Evolutionary conservation across 2,113 vertebrate species (phyloP).

Genomic region (Microtus ochrogaster): DNA sequence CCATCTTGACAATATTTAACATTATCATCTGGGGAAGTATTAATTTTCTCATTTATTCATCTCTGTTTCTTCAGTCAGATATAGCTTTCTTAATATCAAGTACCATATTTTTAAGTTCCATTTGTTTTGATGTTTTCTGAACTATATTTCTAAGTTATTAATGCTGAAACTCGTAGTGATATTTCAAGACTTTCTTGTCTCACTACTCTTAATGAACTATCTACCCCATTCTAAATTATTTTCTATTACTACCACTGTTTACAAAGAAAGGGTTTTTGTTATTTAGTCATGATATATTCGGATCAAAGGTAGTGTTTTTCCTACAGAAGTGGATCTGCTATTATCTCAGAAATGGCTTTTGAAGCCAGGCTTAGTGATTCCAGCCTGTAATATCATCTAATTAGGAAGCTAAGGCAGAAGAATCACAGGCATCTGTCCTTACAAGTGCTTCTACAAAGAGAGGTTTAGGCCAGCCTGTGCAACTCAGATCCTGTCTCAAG

Average conservation of each 20-base stretch:
- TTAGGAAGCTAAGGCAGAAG: not conserved
- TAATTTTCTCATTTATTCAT: too few relatives aligned
- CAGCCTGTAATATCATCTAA: not conserved
- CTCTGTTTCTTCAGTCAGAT: not conserved
- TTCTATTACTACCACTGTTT: not conserved
- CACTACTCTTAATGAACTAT: not conserved
- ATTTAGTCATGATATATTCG: not conserved
- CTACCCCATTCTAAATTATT: not conserved
- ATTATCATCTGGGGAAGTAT: too few relatives aligned
- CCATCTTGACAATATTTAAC: too few relatives aligned
- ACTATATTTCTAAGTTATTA: not conserved
- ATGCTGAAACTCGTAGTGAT: not conserved
- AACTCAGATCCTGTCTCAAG: not conserved
- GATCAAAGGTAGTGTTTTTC: not conserved
- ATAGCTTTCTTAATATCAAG: not conserved
- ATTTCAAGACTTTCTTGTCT: not conserved
- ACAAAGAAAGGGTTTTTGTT: not conserved
- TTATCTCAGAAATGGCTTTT: not conserved
- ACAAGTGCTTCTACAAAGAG: not conserved
- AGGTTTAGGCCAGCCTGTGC: not conserved
- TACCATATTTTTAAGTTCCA: not conserved
- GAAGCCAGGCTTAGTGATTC: not conserved
- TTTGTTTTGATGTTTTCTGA: not conserved
- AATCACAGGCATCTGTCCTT: not conserved
- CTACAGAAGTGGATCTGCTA: not conserved